A percentile compares a stretch with the other conserved stretches of the same genome.
phyloP scores from a whole-genome alignment of 2,113 vertebrate genomes.

The Dasypus novemcinctus region DNA sequence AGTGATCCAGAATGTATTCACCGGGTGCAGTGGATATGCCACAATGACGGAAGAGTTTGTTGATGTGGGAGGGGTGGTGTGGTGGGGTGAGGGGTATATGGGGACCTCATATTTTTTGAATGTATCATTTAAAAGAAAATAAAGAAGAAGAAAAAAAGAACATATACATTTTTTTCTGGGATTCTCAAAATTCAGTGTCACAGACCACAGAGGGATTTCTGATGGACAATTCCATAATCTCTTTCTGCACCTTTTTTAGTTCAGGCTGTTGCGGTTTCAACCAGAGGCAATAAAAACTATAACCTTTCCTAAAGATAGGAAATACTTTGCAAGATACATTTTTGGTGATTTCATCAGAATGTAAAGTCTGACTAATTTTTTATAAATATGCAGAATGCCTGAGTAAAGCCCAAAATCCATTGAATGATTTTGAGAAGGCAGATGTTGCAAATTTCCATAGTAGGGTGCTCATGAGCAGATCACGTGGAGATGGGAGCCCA shows the following conservation, averaged over 20 bases:
- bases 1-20: too few species aligned
- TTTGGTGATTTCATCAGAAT: background rate
- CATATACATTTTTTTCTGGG: too few species aligned
- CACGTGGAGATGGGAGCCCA: accelerated
- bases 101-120: too few species aligned
- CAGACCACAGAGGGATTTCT: background rate
- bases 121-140: too few species aligned
- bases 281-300: background rate
- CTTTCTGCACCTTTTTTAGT: background rate
- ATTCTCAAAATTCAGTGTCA: too few species aligned
- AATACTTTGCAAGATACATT: background rate
- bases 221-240: background rate
- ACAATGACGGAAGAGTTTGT: too few species aligned
- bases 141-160: too few species aligned
- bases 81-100: too few species aligned
- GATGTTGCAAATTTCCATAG: background rate
- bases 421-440: background rate
- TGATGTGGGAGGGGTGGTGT: too few species aligned
- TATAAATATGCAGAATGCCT: background rate
- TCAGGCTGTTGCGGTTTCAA: background rate
- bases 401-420: background rate
- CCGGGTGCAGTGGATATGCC: too few species aligned
- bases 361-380: background rate
- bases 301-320: background rate
- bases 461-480: background rate